phyloP scores from a whole-genome alignment of 2,113 vertebrate genomes.

The Coptodon rendalli region DNA sequence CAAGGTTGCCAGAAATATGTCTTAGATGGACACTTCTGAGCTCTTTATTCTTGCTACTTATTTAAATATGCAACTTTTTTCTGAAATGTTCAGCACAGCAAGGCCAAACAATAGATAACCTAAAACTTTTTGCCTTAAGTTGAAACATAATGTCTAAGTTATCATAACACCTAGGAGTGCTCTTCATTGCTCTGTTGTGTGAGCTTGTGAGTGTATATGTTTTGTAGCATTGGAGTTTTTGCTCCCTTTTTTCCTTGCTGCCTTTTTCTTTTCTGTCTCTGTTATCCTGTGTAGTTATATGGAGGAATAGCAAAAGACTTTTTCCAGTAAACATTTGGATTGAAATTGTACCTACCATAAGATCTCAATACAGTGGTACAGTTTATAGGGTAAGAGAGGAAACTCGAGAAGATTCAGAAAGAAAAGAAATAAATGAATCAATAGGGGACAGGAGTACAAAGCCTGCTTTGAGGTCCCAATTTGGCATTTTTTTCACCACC shows the following conservation, averaged over 20 bases:
- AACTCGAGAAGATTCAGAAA: background rate
- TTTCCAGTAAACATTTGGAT: background rate
- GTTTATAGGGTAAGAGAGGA: background rate
- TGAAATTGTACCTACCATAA: background rate
- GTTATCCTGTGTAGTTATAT: background rate
- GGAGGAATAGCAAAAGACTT: background rate
- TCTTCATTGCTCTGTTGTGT: background rate
- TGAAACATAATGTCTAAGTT: background rate
- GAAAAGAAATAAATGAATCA: background rate
- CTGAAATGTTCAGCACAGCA: background rate
- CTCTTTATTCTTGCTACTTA: background rate
- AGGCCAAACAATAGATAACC: background rate
- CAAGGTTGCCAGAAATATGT: background rate
- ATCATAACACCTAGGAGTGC: background rate
- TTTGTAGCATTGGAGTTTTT: background rate
- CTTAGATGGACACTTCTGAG: background rate
- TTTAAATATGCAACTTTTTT: background rate
- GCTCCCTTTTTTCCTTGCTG: background rate
- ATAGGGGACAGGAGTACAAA: conserved; percentile 10
- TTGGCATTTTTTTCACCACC: background rate
- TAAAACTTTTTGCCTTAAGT: background rate
- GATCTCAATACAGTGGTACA: background rate
- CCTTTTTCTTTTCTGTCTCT: background rate
- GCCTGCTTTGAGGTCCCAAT: conserved; percentile 15
- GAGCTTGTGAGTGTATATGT: background rate